phyloP scores from a whole-genome alignment of 2,888 invertebrate species.

The Baccha elongata region DNA sequence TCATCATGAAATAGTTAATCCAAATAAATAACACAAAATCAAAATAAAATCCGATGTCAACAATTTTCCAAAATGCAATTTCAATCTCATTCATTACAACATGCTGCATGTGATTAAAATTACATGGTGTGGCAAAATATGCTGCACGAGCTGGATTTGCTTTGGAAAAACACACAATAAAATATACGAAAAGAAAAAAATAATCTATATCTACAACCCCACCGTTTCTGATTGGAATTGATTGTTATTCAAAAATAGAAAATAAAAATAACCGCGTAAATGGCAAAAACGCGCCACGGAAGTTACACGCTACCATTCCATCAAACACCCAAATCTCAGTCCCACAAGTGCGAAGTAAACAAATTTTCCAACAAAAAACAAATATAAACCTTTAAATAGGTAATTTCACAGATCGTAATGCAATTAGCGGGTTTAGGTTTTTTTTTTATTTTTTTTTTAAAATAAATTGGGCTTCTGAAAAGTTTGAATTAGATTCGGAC shows the following conservation, averaged over 20 bases:
- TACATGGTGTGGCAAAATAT: slow-evolving; percentile 36
- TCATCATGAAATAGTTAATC: slow-evolving; percentile 29
- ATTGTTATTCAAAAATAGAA: slow-evolving; percentile 65
- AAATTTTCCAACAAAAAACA: slow-evolving; percentile 36
- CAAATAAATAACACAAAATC: slow-evolving; percentile 41
- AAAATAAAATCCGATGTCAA: slow-evolving; percentile 18
- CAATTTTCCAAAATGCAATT: slow-evolving; percentile 65
- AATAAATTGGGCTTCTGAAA: slow-evolving; percentile 13
- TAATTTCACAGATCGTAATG: slow-evolving; percentile 71
- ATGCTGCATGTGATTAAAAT: slow-evolving; percentile 52
- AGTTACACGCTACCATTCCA: slow-evolving; percentile 13
- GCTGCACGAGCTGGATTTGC: slow-evolving; percentile 48
- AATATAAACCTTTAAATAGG: slow-evolving; percentile 54
- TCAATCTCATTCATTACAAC: slow-evolving; percentile 68
- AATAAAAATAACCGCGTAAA: slow-evolving; percentile 62
- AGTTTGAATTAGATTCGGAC: slow-evolving; percentile 56
- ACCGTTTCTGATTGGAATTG: slow-evolving; percentile 55
- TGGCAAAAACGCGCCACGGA: slow-evolving; percentile 50
- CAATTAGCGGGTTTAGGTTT: slow-evolving; percentile 49
- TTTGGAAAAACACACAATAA: background rate
- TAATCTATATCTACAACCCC: slow-evolving; percentile 8
- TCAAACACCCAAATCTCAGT: background rate
- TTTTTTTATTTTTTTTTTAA: slow-evolving; percentile 25
- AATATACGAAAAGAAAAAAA: background rate
- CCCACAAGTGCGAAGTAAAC: slow-evolving; percentile 38